phyloP scores from a whole-genome alignment of 2,888 invertebrate species.

The Dione juno region DNA sequence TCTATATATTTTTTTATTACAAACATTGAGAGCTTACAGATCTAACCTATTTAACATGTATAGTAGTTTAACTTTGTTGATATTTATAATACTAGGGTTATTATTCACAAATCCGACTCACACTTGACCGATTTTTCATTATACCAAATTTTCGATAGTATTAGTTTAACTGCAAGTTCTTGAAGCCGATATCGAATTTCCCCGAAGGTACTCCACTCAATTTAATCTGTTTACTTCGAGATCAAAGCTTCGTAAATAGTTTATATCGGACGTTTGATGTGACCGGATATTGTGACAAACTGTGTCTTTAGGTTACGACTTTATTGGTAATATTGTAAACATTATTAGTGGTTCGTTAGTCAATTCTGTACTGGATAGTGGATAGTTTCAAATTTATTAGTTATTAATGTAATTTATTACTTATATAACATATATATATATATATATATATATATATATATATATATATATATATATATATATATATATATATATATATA shows the following conservation, averaged over 20 bases:
- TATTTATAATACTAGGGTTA: too few relatives aligned
- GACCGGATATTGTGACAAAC: conserved; percentile 28
- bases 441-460: too few relatives aligned
- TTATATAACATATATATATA: too few relatives aligned
- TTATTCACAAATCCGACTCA: too few relatives aligned
- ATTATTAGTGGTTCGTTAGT: conserved; percentile 25
- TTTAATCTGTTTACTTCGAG: conserved; percentile 47
- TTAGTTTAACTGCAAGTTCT: background rate
- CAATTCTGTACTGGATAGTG: background rate
- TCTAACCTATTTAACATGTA: too few relatives aligned
- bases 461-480: too few relatives aligned
- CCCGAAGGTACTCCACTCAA: conserved; percentile 41
- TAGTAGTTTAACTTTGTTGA: too few relatives aligned
- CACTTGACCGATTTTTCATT: too few relatives aligned
- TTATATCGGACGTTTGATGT: conserved; percentile 38
- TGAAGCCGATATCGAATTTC: conserved; percentile 24
- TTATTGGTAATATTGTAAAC: conserved; percentile 38
- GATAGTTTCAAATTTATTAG: background rate
- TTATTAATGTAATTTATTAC: too few relatives aligned
- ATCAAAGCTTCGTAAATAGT: conserved; percentile 49
- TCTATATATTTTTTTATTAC: too few relatives aligned
- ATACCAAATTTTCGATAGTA: background rate
- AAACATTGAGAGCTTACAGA: too few relatives aligned
- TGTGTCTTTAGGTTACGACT: conserved; percentile 31
- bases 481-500: too few relatives aligned